phyloP scores from a whole-genome alignment of 37 sponge, comb jelly and placozoan species.

The Aplysina aerophoba region DNA sequence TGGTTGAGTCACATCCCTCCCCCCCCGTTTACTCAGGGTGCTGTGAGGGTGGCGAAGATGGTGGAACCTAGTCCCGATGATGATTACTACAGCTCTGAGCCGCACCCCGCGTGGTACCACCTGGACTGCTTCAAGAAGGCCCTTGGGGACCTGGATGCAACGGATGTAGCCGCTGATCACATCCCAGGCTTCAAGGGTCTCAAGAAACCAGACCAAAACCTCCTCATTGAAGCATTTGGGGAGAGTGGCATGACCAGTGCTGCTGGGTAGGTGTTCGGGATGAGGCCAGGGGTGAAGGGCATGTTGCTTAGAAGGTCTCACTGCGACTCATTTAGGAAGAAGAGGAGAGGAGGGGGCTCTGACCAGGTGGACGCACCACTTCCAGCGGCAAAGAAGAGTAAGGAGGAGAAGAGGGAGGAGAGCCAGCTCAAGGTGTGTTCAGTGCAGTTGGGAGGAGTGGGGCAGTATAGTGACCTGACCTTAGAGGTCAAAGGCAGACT shows the following conservation, averaged over 20 bases:
- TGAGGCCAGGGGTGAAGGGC: not conserved
- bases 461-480: too few species aligned
- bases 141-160: slow-evolving; percentile 33
- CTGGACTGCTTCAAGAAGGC: slow-evolving; percentile 80
- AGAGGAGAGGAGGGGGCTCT: slow-evolving; percentile 32
- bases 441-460: not conserved
- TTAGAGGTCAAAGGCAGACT: too few species aligned
- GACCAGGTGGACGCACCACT: slow-evolving; percentile 40
- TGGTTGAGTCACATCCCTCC: not conserved
- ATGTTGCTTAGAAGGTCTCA: not conserved
- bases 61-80: slow-evolving; percentile 54
- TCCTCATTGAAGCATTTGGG: slow-evolving; percentile 40
- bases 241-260: slow-evolving; percentile 18
- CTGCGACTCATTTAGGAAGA: slow-evolving; percentile 32
- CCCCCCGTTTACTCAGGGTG: slow-evolving; percentile 55
- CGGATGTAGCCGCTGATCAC: slow-evolving; percentile 52
- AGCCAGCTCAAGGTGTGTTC: slow-evolving; percentile 67
- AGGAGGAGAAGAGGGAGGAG: slow-evolving; percentile 67
- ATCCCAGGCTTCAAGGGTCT: slow-evolving; percentile 71
- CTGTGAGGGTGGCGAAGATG: slow-evolving; percentile 73
- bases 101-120: slow-evolving; percentile 78
- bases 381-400: slow-evolving; percentile 63
- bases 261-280: not conserved
- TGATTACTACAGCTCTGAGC: slow-evolving; percentile 1
- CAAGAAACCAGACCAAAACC: slow-evolving; percentile 73